Base-by-base conservation (phyloP, 2,797 vertebrate species). In the Pantherophis alleghaniensis region DNA sequence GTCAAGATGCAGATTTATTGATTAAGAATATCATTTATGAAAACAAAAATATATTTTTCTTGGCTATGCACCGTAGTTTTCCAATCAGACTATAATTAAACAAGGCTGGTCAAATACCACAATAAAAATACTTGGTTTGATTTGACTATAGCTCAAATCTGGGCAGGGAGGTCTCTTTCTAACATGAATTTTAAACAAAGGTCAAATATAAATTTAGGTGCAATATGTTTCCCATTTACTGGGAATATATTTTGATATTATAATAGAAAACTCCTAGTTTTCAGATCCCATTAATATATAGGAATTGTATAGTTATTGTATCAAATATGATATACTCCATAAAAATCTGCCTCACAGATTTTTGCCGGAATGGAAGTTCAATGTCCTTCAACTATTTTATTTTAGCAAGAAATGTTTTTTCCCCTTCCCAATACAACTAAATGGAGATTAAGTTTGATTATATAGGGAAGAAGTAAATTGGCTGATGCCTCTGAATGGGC, bases 181-280 rank as follows among this genome's bases (percentile, higher is more conserved):
- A 63, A 51, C 51, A 37, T 7, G 11, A 61, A 90, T 14, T 56
- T 87, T 63, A 57, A 87, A 69, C 53, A 91, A 91, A 74, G 89
- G 37, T 93, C 86, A 91, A 87, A 59, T 93, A 86, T 91, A 74
- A 88, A 87, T 51, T 89, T 87, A 86, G 92, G 89, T 89, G 55
- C 11, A 89, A 37, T 61, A 61, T 55, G 42, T 92, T 69, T 87
- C 12, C 53, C 79, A n/a, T 87, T 90, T 88, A 22, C 55, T 91
- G 37, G 32, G 26, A 59, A 74, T 86, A 90, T 63, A 56, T 87
- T 74, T 86, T 63, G 22, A 60, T 83, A 66, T 20, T 51, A 24
- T 20, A 37, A 9, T 47, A n/a, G 32, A 16, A 87, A 55, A 32
- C 26, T 83, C 79, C 14, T 22, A 60, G 51, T 69, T 14, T 59